A percentile compares a stretch with the other conserved stretches of the same genome.
Evolutionary conservation across 2,797 vertebrate species (phyloP).

Genomic region (Ctenochaetus hawaiiensis): DNA sequence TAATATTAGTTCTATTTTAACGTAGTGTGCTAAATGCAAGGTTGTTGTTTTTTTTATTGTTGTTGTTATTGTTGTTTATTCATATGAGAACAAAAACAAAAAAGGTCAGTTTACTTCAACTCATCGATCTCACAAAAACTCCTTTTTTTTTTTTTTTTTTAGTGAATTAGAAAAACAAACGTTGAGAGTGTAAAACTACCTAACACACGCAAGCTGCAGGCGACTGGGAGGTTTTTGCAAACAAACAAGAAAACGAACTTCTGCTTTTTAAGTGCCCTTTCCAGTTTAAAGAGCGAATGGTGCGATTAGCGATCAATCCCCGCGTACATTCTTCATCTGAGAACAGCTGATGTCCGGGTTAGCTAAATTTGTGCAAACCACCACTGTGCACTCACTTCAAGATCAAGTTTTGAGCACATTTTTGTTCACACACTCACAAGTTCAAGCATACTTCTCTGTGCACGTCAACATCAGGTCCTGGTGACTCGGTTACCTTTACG

Average conservation of each 20-base stretch:
- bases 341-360: background rate
- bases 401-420: background rate
- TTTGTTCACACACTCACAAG: conserved; percentile 18
- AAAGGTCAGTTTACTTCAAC: conserved; percentile 65
- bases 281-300: conserved; percentile 17
- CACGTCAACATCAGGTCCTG: background rate
- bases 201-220: conserved; percentile 49
- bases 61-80: conserved; percentile 72
- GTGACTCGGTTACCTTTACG: background rate
- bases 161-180: conserved; percentile 17
- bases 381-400: background rate
- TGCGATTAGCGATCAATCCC: background rate
- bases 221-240: conserved; percentile 26
- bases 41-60: conserved; percentile 61
- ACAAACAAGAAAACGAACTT: conserved; percentile 35
- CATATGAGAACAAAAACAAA: conserved; percentile 40
- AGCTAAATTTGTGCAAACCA: background rate
- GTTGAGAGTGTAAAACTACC: conserved; percentile 67
- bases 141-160: conserved; percentile 36
- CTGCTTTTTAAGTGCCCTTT: conserved; percentile 56
- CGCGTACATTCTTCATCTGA: background rate
- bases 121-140: conserved; percentile 40
- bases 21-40: conserved; percentile 73
- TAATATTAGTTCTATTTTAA: conserved; percentile 83
- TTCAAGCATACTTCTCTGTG: conserved; percentile 3